phyloP scores from a whole-genome alignment of 1,140 invertebrate species.

The Leptinotarsa lineolata region DNA sequence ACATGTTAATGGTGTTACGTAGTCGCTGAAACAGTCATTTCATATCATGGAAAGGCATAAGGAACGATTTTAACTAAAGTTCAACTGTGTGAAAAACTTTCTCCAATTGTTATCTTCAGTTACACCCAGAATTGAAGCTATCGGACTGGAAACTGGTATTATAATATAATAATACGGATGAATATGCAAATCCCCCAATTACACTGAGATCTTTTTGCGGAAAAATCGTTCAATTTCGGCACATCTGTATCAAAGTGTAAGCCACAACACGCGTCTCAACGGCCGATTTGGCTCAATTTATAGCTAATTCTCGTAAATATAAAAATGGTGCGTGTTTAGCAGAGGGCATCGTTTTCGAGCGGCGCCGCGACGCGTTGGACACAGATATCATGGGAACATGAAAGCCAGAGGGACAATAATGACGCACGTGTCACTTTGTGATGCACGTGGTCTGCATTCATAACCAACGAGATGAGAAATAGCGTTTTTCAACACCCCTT shows the following conservation, averaged over 20 bases:
- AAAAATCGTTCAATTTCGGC: slow-evolving; percentile 21
- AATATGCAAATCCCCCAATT: slow-evolving; percentile 41
- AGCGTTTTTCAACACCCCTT: slow-evolving; percentile 47
- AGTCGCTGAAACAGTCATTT: no score
- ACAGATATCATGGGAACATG: slow-evolving; percentile 43
- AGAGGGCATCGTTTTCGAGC: slow-evolving; percentile 35
- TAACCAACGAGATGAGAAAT: slow-evolving; percentile 50
- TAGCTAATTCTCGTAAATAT: slow-evolving; percentile 51
- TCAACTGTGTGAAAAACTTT: no score
- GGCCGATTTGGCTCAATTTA: slow-evolving; percentile 51
- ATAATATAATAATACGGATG: slow-evolving; percentile 6
- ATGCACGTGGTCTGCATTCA: slow-evolving; percentile 49
- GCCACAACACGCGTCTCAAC: slow-evolving; percentile 49
- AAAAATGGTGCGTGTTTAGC: slow-evolving; percentile 44
- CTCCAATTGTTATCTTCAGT: no score
- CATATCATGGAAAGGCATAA: no score
- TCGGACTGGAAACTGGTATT: no score
- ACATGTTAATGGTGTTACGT: no score
- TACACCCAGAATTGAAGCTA: no score
- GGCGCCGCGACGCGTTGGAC: slow-evolving; percentile 41
- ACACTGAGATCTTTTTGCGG: slow-evolving; percentile 31
- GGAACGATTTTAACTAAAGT: no score
- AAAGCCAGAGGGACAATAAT: slow-evolving; percentile 42
- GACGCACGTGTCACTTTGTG: slow-evolving; percentile 45
- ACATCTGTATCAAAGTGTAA: slow-evolving; percentile 39